Percentiles rank a stretch among this genome's conserved stretches.
phyloP scores from a whole-genome alignment of 2,113 vertebrate species.

The Ptilorrhoa leucosticta region DNA sequence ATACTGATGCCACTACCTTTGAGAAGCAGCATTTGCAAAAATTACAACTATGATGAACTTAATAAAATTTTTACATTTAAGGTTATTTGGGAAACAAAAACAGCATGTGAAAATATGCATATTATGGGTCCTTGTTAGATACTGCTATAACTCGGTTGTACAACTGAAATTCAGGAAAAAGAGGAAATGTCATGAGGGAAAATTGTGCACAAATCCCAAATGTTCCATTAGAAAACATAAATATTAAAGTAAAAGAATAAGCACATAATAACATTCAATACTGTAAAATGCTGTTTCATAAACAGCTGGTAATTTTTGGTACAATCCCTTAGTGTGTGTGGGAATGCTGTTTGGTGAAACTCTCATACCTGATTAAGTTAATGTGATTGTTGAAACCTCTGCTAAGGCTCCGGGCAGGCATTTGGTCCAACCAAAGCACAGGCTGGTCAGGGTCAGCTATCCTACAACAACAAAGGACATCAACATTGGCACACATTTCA shows the following conservation, averaged over 20 bases:
- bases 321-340: neutral
- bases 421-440: slow-evolving; percentile 96
- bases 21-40: neutral
- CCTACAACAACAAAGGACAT: slow-evolving; percentile 68
- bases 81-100: neutral
- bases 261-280: neutral
- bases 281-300: neutral
- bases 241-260: neutral
- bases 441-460: slow-evolving; percentile 96
- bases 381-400: slow-evolving; percentile 98
- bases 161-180: neutral
- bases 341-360: neutral
- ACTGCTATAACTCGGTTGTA: neutral
- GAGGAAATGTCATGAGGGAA: neutral
- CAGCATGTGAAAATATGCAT: neutral
- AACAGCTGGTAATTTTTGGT: neutral
- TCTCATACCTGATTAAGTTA: slow-evolving; percentile 89
- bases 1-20: neutral
- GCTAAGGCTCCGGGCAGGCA: slow-evolving; percentile 92
- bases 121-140: neutral
- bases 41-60: neutral
- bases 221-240: neutral
- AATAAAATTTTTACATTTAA: neutral
- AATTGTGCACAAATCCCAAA: neutral
- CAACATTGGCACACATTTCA: neutral